Percentiles rank a stretch among this genome's conserved stretches.
These are phyloP conservation scores for Muscidifurax raptorellus DNA, from an alignment of 1,140 invertebrate genomes.

Conservation along the genomic window DNA sequence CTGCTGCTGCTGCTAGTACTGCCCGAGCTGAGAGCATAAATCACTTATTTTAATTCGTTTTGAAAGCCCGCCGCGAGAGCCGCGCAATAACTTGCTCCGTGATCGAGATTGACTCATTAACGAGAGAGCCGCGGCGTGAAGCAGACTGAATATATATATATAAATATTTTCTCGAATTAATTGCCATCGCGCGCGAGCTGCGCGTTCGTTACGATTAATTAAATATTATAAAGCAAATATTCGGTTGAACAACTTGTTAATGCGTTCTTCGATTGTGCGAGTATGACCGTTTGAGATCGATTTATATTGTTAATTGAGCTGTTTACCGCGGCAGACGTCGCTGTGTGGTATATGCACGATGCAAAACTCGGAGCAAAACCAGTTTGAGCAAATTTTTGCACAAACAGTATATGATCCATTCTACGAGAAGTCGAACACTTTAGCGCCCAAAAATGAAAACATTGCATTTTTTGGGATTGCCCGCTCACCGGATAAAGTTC, in stretches of 20 bases:
- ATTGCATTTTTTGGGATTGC: no score
- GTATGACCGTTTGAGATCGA: not conserved
- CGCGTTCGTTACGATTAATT: not conserved
- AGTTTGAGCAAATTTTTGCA: not conserved
- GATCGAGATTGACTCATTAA: constrained; percentile 20
- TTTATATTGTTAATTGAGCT: not conserved
- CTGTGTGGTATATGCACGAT: no score
- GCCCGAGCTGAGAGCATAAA: constrained; percentile 3
- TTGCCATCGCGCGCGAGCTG: not conserved
- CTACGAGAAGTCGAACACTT: no score
- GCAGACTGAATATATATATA: no score
- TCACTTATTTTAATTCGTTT: constrained; percentile 8
- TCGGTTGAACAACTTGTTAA: not conserved
- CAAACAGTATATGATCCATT: no score
- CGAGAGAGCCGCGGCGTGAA: not conserved
- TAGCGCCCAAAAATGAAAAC: no score
- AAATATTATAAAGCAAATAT: constrained; percentile 31
- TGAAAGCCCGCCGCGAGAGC: not conserved
- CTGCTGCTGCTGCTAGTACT: not conserved
- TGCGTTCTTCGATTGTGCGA: not conserved
- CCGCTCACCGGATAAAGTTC: no score
- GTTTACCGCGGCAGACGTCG: not conserved
- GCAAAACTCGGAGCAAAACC: no score
- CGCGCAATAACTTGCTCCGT: constrained; percentile 7
- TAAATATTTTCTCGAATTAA: not conserved